Percentiles rank a stretch among this genome's conserved stretches.
These are phyloP conservation scores for Pseudomyrmex dendroicus DNA, from an alignment of 1,140 invertebrate species.

Conservation along the genomic window DNA sequence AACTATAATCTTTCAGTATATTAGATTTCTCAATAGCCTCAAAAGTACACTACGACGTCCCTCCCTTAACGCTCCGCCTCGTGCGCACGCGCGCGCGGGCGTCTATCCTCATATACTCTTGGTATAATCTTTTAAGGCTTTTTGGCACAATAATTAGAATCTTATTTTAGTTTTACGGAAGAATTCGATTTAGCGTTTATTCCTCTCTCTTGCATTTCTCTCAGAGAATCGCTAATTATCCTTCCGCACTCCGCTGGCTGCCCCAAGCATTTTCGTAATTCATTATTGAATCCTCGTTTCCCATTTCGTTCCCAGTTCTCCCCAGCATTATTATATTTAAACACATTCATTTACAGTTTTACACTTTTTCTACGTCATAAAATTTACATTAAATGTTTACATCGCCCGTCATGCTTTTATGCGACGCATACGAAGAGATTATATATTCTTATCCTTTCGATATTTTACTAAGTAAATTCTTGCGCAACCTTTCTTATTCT, in stretches of 20 bases:
- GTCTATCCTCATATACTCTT: conserved; percentile 37
- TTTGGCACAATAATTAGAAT: conserved; percentile 85
- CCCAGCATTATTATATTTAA: conserved; percentile 77
- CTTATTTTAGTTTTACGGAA: conserved; percentile 82
- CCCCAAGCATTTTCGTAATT: neutral
- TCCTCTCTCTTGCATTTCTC: conserved; percentile 26
- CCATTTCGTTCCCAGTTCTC: conserved; percentile 15
- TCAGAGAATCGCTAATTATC: conserved; percentile 41
- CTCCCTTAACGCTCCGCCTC: conserved; percentile 15
- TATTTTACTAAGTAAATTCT: conserved; percentile 72
- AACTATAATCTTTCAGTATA: conserved; percentile 35
- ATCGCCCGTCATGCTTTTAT: conserved; percentile 18
- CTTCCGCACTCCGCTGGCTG: conserved; percentile 42
- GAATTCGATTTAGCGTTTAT: conserved; percentile 79
- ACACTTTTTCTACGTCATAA: conserved; percentile 78
- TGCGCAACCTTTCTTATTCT: conserved; percentile 73
- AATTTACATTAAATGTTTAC: conserved; percentile 66
- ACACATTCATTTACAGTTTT: conserved; percentile 81
- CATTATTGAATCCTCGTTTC: neutral
- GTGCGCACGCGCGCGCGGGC: neutral
- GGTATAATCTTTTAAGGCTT: conserved; percentile 77
- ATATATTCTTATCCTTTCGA: conserved; percentile 61
- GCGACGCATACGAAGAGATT: conserved; percentile 66
- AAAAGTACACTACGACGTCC: conserved; percentile 41
- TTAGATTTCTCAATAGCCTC: conserved; percentile 25